These are phyloP conservation scores for Brienomyrus brachyistius DNA, from an alignment of 2,113 vertebrate species.

Conservation along the genomic window DNA sequence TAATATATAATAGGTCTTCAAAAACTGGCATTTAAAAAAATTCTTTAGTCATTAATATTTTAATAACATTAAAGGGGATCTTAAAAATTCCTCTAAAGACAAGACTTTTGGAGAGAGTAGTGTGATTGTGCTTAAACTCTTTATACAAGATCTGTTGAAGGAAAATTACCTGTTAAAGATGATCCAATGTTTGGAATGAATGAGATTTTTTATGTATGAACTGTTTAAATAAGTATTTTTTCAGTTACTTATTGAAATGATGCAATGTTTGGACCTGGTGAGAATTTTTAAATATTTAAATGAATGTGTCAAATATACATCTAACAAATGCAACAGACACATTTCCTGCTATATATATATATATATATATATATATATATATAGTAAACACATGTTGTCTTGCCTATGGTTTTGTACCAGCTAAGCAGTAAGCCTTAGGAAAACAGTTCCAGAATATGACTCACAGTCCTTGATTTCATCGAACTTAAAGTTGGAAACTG, in stretches of 20 bases:
- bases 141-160: background rate
- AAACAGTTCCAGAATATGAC: slow-evolving; percentile 7
- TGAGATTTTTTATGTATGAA: background rate
- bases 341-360: background rate
- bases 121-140: background rate
- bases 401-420: background rate
- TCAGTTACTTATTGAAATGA: background rate
- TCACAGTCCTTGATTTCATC: slow-evolving; percentile 16
- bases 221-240: background rate
- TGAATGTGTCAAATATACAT: background rate
- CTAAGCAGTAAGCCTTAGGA: background rate
- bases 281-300: background rate
- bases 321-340: background rate
- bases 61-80: background rate
- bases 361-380: background rate
- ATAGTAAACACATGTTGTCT: background rate
- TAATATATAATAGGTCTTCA: background rate
- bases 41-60: background rate
- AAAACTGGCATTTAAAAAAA: background rate
- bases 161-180: background rate
- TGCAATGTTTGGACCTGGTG: background rate
- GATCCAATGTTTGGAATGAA: background rate
- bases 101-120: background rate
- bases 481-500: slow-evolving; percentile 5
- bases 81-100: background rate